Percentiles rank a stretch among this genome's conserved stretches.
Conservation (phyloP, 1,140 invertebrate genomes). For the Orius laevigatus region DNA sequence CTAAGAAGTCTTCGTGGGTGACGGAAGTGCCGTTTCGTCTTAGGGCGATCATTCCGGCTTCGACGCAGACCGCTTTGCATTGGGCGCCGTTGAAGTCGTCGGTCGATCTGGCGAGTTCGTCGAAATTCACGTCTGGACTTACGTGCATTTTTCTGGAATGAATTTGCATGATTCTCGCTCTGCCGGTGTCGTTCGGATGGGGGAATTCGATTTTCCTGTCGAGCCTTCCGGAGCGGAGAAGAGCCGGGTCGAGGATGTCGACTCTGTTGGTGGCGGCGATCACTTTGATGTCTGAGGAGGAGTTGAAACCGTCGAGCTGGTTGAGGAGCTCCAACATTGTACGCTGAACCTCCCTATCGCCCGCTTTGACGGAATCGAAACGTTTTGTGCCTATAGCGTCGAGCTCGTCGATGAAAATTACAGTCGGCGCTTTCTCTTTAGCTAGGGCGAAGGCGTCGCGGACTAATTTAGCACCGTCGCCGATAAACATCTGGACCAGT, state of each 20-base stretch:
- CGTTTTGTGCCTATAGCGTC: constrained; percentile 21
- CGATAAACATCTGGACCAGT: constrained; percentile 96
- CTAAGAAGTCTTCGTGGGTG: constrained; percentile 64
- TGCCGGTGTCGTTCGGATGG: constrained; percentile 55
- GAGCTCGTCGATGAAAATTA: constrained; percentile 21
- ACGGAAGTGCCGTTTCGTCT: constrained; percentile 43
- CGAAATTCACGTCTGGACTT: constrained; percentile 51
- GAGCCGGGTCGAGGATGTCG: constrained; percentile 39
- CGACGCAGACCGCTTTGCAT: constrained; percentile 60
- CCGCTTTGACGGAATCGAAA: constrained; percentile 12
- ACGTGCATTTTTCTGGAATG: constrained; percentile 63
- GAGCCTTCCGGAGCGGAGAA: constrained; percentile 38
- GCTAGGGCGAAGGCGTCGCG: constrained; percentile 20
- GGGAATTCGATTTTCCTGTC: constrained; percentile 60
- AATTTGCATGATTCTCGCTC: constrained; percentile 57
- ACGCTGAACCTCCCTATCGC: constrained; percentile 18
- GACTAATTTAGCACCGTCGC: constrained; percentile 86
- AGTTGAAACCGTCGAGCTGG: constrained; percentile 22
- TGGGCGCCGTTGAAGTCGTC: constrained; percentile 67
- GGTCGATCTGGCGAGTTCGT: constrained; percentile 52
- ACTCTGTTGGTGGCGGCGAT: constrained; percentile 45
- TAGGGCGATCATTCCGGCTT: constrained; percentile 61
- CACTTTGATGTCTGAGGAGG: constrained; percentile 32
- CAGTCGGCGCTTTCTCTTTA: constrained; percentile 15
- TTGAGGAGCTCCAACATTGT: constrained; percentile 23